phyloP scores from a whole-genome alignment of 2,113 vertebrate genomes.

The Malurus melanocephalus region DNA sequence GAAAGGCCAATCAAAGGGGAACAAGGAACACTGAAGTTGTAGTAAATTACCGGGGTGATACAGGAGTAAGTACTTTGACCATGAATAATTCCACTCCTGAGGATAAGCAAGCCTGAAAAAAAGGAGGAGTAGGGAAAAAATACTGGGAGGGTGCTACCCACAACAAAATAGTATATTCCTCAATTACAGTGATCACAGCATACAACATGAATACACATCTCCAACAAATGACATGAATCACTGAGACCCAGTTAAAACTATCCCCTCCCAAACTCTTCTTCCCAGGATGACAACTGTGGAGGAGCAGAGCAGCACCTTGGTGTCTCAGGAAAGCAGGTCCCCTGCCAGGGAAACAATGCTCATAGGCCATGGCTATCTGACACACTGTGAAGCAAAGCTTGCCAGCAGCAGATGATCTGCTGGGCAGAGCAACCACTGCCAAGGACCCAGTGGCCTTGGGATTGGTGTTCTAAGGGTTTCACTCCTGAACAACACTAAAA shows the following conservation, averaged over 20 bases:
- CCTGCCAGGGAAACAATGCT: not conserved
- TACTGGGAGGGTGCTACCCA: not conserved
- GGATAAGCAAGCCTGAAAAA: slow-evolving; percentile 33
- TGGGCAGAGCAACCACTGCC: not conserved
- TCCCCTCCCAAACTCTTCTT: not conserved
- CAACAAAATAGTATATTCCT: not conserved
- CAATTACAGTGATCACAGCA: not conserved
- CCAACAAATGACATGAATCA: not conserved
- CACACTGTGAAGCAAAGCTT: not conserved
- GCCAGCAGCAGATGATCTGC: not conserved
- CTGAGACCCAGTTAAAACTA: not conserved
- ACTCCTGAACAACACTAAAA: not conserved
- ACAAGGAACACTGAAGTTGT: slow-evolving; percentile 45
- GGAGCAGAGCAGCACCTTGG: not conserved
- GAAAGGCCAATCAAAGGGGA: slow-evolving; percentile 76
- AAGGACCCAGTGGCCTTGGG: rapidly evolving
- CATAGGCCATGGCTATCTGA: rapidly evolving
- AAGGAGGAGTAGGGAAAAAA: slow-evolving; percentile 34
- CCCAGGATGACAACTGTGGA: not conserved
- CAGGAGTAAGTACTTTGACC: slow-evolving; percentile 66
- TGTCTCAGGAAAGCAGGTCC: not conserved
- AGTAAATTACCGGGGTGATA: slow-evolving; percentile 47
- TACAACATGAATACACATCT: not conserved
- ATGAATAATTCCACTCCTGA: slow-evolving; percentile 61
- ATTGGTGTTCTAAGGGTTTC: not conserved